Evolutionary conservation across 2,888 invertebrate species (phyloP).

Genomic region (Cybosia mesomella): DNA sequence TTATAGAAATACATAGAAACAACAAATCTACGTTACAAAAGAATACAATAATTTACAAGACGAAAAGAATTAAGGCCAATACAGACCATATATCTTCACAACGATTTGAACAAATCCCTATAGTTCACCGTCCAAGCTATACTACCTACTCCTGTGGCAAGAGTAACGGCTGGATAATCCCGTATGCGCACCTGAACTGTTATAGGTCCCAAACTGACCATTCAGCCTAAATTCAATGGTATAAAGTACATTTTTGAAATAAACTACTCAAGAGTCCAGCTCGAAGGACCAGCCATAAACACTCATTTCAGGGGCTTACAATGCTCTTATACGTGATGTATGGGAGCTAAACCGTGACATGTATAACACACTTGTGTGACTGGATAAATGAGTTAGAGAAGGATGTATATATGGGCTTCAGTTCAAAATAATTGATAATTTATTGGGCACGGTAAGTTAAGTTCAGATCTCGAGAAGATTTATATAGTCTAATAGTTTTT

Average conservation of each 20-base stretch:
- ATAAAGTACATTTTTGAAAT: constrained; percentile 64
- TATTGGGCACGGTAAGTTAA: constrained; percentile 56
- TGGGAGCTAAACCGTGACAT: constrained; percentile 72
- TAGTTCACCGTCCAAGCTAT: constrained; percentile 57
- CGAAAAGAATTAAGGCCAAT: constrained; percentile 44
- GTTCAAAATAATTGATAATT: constrained; percentile 58
- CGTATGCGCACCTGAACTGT: constrained; percentile 73
- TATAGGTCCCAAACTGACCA: constrained; percentile 45
- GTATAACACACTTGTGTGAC: constrained; percentile 59
- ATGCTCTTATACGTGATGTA: constrained; percentile 77
- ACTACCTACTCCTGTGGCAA: constrained; percentile 66
- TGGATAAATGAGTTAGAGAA: constrained; percentile 63
- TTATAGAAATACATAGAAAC: background rate
- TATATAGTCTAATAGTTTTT: constrained; percentile 62
- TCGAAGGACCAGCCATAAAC: constrained; percentile 81
- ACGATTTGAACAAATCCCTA: constrained; percentile 62
- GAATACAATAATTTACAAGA: constrained; percentile 23
- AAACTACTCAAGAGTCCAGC: constrained; percentile 63
- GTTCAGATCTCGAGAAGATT: constrained; percentile 53
- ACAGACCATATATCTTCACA: constrained; percentile 38
- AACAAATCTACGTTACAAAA: background rate
- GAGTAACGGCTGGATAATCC: constrained; percentile 76
- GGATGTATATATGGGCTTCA: constrained; percentile 56
- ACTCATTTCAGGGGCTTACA: constrained; percentile 80
- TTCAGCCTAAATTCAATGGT: constrained; percentile 55